phyloP scores from a whole-genome alignment of 2,113 vertebrate species.

The Tylochromis polylepis region DNA sequence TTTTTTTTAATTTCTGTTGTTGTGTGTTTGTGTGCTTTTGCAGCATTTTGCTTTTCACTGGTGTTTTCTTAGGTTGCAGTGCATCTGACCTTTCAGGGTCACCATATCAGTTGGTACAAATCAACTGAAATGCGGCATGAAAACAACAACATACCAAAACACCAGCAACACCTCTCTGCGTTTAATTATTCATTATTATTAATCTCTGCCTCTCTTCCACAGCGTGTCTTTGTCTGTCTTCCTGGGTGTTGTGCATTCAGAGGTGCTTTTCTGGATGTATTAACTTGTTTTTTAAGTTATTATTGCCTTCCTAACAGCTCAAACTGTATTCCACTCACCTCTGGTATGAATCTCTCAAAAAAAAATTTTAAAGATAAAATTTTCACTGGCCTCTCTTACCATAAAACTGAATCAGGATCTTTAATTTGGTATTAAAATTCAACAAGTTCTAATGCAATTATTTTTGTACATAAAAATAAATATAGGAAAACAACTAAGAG shows the following conservation, averaged over 20 bases:
- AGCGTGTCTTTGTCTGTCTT: background rate
- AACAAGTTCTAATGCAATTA: no score
- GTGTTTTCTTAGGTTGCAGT: background rate
- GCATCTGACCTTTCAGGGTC: background rate
- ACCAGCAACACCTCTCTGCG: background rate
- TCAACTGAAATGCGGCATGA: background rate
- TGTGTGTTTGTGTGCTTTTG: background rate
- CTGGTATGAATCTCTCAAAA: background rate
- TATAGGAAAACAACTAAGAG: no score
- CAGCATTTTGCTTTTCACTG: background rate
- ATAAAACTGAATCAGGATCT: background rate
- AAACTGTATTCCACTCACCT: background rate
- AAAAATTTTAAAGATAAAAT: fast-evolving
- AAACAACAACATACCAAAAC: background rate
- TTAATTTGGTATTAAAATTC: no score
- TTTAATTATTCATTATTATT: background rate
- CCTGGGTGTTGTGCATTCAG: background rate
- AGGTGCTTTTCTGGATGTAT: background rate
- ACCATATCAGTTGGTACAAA: background rate
- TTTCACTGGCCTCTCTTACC: background rate
- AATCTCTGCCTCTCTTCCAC: background rate
- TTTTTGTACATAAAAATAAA: background rate
- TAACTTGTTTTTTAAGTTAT: background rate
- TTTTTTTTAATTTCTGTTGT: background rate
- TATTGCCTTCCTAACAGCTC: background rate